These are phyloP conservation scores for Pampus argenteus DNA, from an alignment of 2,797 vertebrate genomes.

Conservation along the genomic window DNA sequence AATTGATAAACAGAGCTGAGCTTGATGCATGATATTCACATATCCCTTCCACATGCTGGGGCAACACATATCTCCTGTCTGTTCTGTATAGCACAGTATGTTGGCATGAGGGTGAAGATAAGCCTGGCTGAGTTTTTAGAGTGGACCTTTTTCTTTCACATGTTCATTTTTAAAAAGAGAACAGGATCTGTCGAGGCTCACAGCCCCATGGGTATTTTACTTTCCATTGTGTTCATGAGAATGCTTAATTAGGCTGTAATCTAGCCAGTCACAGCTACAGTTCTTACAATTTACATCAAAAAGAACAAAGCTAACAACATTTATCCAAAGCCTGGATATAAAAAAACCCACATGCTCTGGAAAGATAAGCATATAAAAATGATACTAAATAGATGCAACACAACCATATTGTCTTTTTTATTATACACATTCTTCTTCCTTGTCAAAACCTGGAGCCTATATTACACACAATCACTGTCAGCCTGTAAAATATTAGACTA, in stretches of 20 bases:
- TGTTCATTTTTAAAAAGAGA: constrained; percentile 28
- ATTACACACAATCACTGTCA: no score
- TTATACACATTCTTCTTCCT: no score
- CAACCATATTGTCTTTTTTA: no score
- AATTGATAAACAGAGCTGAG: constrained; percentile 25
- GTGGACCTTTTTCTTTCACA: constrained; percentile 5
- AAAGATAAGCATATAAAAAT: no score
- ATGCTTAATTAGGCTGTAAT: constrained; percentile 16
- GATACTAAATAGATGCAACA: no score
- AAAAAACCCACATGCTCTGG: no score
- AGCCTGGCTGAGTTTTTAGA: neutral
- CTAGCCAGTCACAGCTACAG: constrained; percentile 12
- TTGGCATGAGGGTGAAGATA: constrained; percentile 10
- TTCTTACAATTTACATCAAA: no score
- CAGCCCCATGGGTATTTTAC: constrained; percentile 28
- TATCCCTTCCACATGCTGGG: constrained; percentile 9
- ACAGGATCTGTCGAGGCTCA: constrained; percentile 24
- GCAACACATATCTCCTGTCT: neutral
- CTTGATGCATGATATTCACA: constrained; percentile 1
- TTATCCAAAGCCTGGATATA: no score
- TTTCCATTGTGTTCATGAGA: neutral
- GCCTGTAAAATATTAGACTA: no score
- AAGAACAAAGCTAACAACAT: no score
- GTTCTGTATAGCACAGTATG: neutral
- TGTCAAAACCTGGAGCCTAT: no score